Evolutionary conservation across 2,888 invertebrate genomes (phyloP), one percentile per base, ranked within the genome.

Genomic region (Apodemia mormo): DNA sequence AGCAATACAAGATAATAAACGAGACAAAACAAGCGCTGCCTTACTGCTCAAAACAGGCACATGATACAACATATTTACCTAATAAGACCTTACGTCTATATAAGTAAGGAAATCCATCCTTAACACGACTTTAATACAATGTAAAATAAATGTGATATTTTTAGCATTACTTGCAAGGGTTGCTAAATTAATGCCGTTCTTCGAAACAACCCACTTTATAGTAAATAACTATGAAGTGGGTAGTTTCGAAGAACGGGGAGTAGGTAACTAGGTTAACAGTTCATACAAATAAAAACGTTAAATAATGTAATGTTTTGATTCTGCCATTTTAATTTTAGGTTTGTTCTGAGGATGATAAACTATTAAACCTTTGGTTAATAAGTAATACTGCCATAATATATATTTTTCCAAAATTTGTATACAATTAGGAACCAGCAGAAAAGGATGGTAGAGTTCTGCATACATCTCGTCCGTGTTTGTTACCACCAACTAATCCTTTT

Each of bases 41-140:
- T 9, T 40, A 40, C 40, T 37, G 37, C 5, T 7, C 37, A 37
- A 37, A 37, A 7, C 37, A 37, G 7, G 8, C 40, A 40, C 40
- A 1, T 40, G 9, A 40, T 52, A 1, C n/a, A 14, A 8, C 8
- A n/a, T 52, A 5, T 3, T 52, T n/a, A 14, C 22, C 4, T n/a
- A 7, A n/a, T 52, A n/a, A n/a, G 6, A 14, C n/a, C 14, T 8
- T 9, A 22, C 1, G 30, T n/a, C n/a, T 45, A 4, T 56, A 43
- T 68, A 37, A 22, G 8, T 30, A 66, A 64, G 29, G 61, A 70
- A 72, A 70, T 40, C 61, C 3, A 10, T n/a, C 69, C 72, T 70
- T 74, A 72, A 67, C 33, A 43, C 73, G 37, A 65, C 52, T 72
- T 64, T 54, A 70, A 66, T 71, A 71, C 66, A 70, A 64, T 67